These are phyloP conservation scores for Trinorchestia longiramus DNA, from an alignment of 1,140 invertebrate species.

Conservation along the genomic window DNA sequence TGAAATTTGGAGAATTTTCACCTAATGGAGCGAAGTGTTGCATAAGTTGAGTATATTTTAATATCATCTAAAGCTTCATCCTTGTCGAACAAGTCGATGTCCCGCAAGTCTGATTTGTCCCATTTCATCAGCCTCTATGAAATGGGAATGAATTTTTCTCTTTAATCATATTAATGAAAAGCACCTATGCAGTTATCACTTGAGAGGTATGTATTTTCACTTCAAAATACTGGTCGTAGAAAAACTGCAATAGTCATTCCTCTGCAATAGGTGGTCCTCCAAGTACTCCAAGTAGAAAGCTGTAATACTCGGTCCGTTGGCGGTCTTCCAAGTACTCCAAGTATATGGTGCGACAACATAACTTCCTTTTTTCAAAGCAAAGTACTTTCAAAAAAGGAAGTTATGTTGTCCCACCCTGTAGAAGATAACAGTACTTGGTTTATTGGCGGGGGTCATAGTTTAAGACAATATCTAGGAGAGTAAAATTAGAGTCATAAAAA, in stretches of 20 bases:
- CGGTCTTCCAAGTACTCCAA: too few relatives aligned
- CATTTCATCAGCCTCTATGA: not conserved
- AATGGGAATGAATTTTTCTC: not conserved
- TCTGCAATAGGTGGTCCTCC: too few relatives aligned
- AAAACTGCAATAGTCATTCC: too few relatives aligned
- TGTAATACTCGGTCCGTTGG: too few relatives aligned
- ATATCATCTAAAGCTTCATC: not conserved
- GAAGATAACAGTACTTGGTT: too few relatives aligned
- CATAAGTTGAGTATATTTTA: not conserved
- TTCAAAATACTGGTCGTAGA: not conserved
- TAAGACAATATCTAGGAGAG: not conserved
- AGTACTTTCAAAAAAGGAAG: too few relatives aligned
- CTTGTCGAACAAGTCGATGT: not conserved
- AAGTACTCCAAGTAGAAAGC: too few relatives aligned
- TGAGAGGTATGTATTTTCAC: not conserved
- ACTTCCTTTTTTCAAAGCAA: too few relatives aligned
- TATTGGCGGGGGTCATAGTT: not conserved
- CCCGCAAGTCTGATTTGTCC: not conserved
- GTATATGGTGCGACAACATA: too few relatives aligned
- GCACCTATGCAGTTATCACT: too few relatives aligned
- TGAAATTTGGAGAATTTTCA: not conserved
- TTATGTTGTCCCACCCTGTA: too few relatives aligned
- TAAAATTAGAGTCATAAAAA: not conserved
- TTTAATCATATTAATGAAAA: not conserved
- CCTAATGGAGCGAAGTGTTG: not conserved